Conservation (phyloP, 92 coral and sea anemone genomes). For the Epizoanthus scotinus region DNA sequence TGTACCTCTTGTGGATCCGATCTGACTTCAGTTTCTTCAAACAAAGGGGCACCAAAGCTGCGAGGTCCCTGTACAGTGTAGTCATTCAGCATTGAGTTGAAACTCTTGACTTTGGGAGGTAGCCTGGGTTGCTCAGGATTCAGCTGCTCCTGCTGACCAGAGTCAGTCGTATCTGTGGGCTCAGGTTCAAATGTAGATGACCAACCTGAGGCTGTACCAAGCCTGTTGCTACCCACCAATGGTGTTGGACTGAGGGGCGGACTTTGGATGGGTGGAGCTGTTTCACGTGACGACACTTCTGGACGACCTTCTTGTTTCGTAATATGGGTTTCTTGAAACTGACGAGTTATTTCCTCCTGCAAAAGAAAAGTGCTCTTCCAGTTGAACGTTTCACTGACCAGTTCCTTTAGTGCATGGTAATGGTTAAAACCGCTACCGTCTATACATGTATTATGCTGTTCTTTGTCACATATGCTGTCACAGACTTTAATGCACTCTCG, state of each 20-base stretch:
- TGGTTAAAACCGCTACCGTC: too few species aligned
- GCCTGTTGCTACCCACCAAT: slow-evolving; percentile 86
- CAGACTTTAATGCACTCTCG: too few species aligned
- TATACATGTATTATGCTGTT: too few species aligned
- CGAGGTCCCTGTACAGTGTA: slow-evolving; percentile 82
- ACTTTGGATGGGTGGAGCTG: slow-evolving; percentile 19
- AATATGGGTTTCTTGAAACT: too few species aligned
- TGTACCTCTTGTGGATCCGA: slow-evolving; percentile 12
- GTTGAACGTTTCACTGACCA: too few species aligned
- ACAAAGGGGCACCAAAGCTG: slow-evolving; percentile 68
- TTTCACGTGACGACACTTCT: neutral
- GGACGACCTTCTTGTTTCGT: too few species aligned
- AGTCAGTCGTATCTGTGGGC: slow-evolving; percentile 38
- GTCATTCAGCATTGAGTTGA: slow-evolving; percentile 75
- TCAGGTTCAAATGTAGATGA: slow-evolving; percentile 88
- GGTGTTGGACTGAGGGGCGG: slow-evolving; percentile 74
- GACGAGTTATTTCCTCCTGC: too few species aligned
- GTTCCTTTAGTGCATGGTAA: too few species aligned
- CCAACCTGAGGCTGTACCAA: slow-evolving; percentile 91
- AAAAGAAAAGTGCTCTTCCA: too few species aligned
- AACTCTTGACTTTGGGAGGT: slow-evolving; percentile 62
- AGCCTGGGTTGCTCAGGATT: slow-evolving; percentile 8
- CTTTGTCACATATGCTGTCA: too few species aligned
- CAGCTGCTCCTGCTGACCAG: slow-evolving; percentile 11
- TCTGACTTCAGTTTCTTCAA: slow-evolving; percentile 43